A percentile compares a stretch with the other conserved stretches of the same genome.
phyloP scores from a whole-genome alignment of 2,113 vertebrate species.

The Bostrychus sinensis region DNA sequence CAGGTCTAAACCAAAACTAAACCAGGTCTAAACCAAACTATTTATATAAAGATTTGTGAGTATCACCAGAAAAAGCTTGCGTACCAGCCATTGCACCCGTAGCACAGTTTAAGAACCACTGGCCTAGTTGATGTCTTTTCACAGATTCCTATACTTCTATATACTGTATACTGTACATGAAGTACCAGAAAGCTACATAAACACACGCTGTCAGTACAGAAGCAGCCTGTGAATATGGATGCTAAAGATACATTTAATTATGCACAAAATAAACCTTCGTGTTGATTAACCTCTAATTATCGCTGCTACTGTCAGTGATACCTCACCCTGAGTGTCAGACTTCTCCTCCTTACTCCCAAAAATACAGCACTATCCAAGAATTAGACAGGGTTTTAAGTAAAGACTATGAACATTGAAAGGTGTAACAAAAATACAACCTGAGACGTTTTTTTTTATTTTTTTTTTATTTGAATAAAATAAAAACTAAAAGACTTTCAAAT shows the following conservation, averaged over 20 bases:
- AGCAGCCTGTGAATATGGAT: not conserved
- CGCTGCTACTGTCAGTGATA: not conserved
- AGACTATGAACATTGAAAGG: no score
- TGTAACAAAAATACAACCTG: no score
- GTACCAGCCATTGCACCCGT: no score
- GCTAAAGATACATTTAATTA: not conserved
- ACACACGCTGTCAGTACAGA: not conserved
- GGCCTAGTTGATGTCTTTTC: not conserved
- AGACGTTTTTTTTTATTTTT: no score
- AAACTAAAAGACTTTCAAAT: no score
- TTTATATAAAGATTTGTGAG: no score
- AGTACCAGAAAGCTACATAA: not conserved
- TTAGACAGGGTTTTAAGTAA: no score
- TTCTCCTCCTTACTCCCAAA: conserved; percentile 1
- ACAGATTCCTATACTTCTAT: not conserved
- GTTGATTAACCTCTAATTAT: conserved; percentile 19
- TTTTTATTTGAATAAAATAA: no score
- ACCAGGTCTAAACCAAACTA: no score
- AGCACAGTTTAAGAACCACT: not conserved
- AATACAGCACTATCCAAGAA: not conserved
- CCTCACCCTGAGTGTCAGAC: conserved; percentile 2
- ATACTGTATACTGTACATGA: not conserved
- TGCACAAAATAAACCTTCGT: not conserved
- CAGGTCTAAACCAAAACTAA: no score
- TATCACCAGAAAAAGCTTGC: no score